A percentile compares a stretch with the other conserved stretches of the same genome.
These are phyloP conservation scores for Syngnathus rostellatus DNA, from an alignment of 2,797 vertebrate species.

Conservation along the genomic window DNA sequence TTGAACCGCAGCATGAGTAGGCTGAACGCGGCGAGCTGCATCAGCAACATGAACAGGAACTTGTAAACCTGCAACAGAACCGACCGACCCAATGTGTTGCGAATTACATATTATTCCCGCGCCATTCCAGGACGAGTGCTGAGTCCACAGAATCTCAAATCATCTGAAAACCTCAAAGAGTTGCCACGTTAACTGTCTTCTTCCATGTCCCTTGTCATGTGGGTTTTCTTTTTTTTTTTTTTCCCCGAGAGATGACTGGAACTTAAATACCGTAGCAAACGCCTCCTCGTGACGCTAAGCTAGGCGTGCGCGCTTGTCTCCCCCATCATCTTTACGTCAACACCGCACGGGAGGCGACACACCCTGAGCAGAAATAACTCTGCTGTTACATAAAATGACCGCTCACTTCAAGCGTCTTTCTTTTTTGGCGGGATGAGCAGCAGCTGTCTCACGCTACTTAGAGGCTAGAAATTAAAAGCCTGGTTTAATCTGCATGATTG, in stretches of 20 bases:
- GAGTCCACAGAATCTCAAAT: not conserved
- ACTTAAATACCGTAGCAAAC: conserved; percentile 19
- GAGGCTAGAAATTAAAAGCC: conserved; percentile 33
- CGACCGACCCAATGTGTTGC: not conserved
- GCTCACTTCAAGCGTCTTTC: conserved; percentile 16
- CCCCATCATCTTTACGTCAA: conserved; percentile 9
- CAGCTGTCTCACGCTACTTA: conserved; percentile 48
- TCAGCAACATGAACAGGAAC: no score
- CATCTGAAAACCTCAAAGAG: conserved; percentile 22
- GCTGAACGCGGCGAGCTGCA: no score
- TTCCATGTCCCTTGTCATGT: conserved; percentile 15
- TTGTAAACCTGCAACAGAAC: no score
- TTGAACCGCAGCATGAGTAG: no score
- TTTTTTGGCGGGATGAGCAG: conserved; percentile 36
- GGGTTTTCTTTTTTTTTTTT: not conserved
- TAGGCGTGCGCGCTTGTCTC: conserved; percentile 7
- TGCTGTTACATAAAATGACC: conserved; percentile 33
- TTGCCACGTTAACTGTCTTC: conserved; percentile 14
- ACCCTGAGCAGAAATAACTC: conserved; percentile 57
- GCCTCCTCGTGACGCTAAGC: conserved; percentile 15
- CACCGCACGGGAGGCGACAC: conserved; percentile 31
- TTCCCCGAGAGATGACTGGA: conserved; percentile 10
- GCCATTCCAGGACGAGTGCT: not conserved
- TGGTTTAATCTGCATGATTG: conserved; percentile 8
- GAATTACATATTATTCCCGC: not conserved